Conservation (phyloP, 2,797 vertebrate species). For the Salarias fasciatus region DNA sequence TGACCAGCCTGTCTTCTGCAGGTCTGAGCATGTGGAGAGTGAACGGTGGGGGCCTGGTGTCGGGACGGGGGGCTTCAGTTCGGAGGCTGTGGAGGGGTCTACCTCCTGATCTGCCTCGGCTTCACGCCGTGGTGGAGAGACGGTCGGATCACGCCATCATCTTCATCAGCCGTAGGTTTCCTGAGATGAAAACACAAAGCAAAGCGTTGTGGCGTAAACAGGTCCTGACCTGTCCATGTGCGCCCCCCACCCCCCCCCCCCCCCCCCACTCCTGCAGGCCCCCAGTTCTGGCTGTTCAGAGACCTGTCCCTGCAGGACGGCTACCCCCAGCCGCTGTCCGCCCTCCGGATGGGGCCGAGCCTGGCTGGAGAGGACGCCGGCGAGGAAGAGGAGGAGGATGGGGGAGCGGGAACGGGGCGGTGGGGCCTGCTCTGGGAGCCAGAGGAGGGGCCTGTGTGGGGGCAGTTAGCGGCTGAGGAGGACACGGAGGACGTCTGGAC, state of each 20-base stretch:
- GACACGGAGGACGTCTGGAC: constrained; percentile 65
- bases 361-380: constrained; percentile 1
- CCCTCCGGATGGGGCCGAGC: constrained; percentile 40
- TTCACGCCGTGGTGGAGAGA: constrained; percentile 81
- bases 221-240: not conserved
- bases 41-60: constrained; percentile 73
- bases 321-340: constrained; percentile 71
- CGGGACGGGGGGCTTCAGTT: constrained; percentile 66
- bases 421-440: constrained; percentile 75
- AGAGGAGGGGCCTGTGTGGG: constrained; percentile 68
- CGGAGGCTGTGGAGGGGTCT: constrained; percentile 79
- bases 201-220: not conserved
- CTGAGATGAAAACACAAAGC: too few relatives aligned
- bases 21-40: constrained; percentile 82
- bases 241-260: too few relatives aligned
- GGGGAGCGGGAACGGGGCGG: constrained; percentile 10
- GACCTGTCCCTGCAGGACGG: constrained; percentile 81
- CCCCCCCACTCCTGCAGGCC: constrained; percentile 70
- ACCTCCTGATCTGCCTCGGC: constrained; percentile 65
- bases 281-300: constrained; percentile 82
- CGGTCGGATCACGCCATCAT: constrained; percentile 80
- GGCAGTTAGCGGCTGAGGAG: constrained; percentile 27
- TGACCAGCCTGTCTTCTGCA: constrained; percentile 30
- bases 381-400: not conserved
- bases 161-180: constrained; percentile 78